Conservation (phyloP, 2,888 invertebrate species). For the Eudemis profundana region DNA sequence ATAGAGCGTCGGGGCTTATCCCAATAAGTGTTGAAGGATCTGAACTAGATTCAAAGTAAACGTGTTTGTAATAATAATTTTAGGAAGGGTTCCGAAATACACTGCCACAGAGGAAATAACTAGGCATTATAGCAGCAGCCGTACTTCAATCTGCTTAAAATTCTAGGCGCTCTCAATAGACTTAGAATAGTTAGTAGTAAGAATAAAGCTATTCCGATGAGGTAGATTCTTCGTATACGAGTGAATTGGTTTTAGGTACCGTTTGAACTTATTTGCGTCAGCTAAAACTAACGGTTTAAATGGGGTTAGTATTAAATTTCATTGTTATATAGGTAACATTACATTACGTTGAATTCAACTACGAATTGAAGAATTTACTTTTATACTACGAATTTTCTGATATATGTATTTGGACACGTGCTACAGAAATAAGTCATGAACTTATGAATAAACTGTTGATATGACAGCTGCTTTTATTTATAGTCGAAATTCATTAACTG, state of each 20-base stretch:
- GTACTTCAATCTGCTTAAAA: conserved; percentile 29
- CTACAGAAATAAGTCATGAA: too few relatives aligned
- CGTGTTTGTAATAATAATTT: conserved; percentile 3
- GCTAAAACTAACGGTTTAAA: not conserved
- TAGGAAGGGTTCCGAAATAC: not conserved
- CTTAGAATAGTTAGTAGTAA: not conserved
- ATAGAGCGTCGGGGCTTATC: not conserved
- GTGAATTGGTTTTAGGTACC: conserved; percentile 7
- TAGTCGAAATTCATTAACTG: too few relatives aligned
- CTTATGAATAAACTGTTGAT: too few relatives aligned
- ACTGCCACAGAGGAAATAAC: not conserved
- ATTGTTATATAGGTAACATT: too few relatives aligned
- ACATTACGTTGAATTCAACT: too few relatives aligned
- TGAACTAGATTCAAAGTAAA: not conserved
- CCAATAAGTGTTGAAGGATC: not conserved
- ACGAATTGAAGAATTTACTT: too few relatives aligned
- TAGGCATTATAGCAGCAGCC: conserved; percentile 11
- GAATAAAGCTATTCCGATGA: conserved; percentile 14
- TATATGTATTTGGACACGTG: too few relatives aligned
- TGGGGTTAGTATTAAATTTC: too few relatives aligned
- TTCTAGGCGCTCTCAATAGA: conserved; percentile 21
- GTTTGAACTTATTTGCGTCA: not conserved
- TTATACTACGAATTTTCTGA: too few relatives aligned
- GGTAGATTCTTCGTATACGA: not conserved
- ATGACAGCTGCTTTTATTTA: too few relatives aligned